A percentile compares a stretch with the other conserved stretches of the same genome.
Conservation (phyloP, 1,140 invertebrate genomes). For the Drosophila funebris region DNA sequence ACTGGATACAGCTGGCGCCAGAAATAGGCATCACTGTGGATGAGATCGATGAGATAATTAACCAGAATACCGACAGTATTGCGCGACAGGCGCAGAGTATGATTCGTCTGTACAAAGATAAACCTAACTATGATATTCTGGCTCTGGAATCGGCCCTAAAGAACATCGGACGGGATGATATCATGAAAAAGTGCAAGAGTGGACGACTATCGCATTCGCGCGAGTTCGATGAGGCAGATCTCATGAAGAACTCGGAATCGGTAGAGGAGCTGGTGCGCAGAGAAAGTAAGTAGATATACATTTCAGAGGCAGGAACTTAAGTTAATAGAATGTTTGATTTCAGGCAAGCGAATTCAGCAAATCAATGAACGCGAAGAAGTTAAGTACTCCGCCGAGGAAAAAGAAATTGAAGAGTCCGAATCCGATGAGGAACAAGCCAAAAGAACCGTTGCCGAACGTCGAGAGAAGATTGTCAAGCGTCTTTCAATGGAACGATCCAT, state of each 20-base stretch:
- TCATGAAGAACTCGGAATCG: conserved; percentile 89
- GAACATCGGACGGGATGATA: conserved; percentile 95
- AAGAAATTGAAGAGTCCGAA: conserved; percentile 86
- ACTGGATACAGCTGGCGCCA: conserved; percentile 95
- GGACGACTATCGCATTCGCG: conserved; percentile 74
- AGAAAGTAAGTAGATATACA: conserved; percentile 76
- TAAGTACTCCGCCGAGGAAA: conserved; percentile 90
- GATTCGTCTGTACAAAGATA: conserved; percentile 90
- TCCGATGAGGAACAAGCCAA: conserved; percentile 88
- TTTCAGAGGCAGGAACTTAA: neutral
- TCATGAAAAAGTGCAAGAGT: conserved; percentile 94
- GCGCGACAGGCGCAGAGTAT: conserved; percentile 96
- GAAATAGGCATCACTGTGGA: conserved; percentile 93
- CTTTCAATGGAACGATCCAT: conserved; percentile 87
- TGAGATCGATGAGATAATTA: conserved; percentile 94
- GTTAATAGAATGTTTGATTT: neutral
- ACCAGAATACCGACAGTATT: conserved; percentile 92
- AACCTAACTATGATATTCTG: conserved; percentile 86
- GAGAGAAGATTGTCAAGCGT: conserved; percentile 89
- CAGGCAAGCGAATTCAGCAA: conserved; percentile 83
- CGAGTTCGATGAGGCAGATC: conserved; percentile 88
- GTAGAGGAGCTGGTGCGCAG: conserved; percentile 85
- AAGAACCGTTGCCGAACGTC: conserved; percentile 88
- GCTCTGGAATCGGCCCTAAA: conserved; percentile 94
- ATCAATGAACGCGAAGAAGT: conserved; percentile 87